phyloP scores from a whole-genome alignment of 2,888 invertebrate genomes.

The Teinopalpus imperialis region DNA sequence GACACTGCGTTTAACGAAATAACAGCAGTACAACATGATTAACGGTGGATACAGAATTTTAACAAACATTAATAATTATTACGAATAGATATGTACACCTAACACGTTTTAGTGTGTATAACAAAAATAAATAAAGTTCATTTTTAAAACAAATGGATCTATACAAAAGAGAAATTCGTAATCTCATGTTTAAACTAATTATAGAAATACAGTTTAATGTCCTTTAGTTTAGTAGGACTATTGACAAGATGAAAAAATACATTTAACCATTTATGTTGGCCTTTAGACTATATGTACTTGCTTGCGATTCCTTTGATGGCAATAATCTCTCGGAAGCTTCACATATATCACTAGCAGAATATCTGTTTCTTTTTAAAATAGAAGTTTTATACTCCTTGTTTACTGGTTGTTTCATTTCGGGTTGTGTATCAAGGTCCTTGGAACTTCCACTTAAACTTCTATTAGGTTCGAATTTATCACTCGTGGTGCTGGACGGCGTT shows the following conservation, averaged over 20 bases:
- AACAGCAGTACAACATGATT: neutral
- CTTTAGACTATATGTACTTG: constrained; percentile 85
- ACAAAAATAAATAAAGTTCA: too few species aligned
- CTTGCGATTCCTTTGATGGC: constrained; percentile 77
- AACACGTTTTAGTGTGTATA: neutral
- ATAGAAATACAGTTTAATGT: neutral
- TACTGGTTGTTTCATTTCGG: constrained; percentile 59
- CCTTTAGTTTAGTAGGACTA: constrained; percentile 35
- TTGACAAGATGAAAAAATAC: constrained; percentile 67
- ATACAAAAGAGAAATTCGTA: too few species aligned
- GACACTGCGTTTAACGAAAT: too few species aligned
- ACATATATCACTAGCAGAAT: constrained; percentile 86
- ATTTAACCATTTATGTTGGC: constrained; percentile 74
- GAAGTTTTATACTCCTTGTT: constrained; percentile 49
- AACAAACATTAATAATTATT: neutral
- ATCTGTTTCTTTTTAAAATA: constrained; percentile 78
- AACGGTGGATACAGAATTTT: neutral
- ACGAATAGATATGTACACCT: constrained; percentile 13
- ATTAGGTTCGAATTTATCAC: constrained; percentile 57
- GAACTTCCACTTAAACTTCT: constrained; percentile 60
- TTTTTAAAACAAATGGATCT: neutral
- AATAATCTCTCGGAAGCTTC: constrained; percentile 81
- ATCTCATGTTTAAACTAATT: too few species aligned
- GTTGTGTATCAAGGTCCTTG: constrained; percentile 51
- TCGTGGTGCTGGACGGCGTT: constrained; percentile 67